Percentiles rank a stretch among this genome's conserved stretches.
Conservation (phyloP, 2,113 vertebrate species). For the Craseonycteris thonglongyai region DNA sequence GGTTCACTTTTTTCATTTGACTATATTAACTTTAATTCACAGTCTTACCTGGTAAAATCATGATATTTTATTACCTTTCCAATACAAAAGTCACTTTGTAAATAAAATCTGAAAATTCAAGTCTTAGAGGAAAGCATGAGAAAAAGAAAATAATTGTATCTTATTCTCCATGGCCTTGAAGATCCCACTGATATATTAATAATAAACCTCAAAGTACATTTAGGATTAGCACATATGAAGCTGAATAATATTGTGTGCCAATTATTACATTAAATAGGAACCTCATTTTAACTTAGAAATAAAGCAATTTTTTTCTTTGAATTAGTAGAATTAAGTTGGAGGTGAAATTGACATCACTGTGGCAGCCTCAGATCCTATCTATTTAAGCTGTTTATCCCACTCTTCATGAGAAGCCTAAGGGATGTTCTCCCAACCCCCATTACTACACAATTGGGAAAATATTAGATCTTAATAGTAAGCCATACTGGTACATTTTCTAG, state of each 20-base stretch:
- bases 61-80: background rate
- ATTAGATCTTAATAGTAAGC: slow-evolving; percentile 45
- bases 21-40: background rate
- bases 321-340: slow-evolving; percentile 55
- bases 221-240: slow-evolving; percentile 48
- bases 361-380: slow-evolving; percentile 31
- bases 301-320: slow-evolving; percentile 59
- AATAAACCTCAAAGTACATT: slow-evolving; percentile 43
- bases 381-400: slow-evolving; percentile 50
- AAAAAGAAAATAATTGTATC: slow-evolving; percentile 22
- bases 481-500: slow-evolving; percentile 32
- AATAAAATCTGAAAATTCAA: slow-evolving; percentile 24
- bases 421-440: background rate
- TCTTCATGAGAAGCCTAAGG: slow-evolving; percentile 48
- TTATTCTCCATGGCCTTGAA: slow-evolving; percentile 32
- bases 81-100: slow-evolving; percentile 27
- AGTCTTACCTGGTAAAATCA: slow-evolving; percentile 19
- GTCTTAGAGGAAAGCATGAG: slow-evolving; percentile 1
- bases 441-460: slow-evolving; percentile 13
- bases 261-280: slow-evolving; percentile 64
- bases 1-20: background rate
- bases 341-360: slow-evolving; percentile 54
- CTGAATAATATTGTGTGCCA: slow-evolving; percentile 59
- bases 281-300: slow-evolving; percentile 49
- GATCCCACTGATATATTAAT: slow-evolving; percentile 39